Conservation (phyloP, 1,140 invertebrate genomes). For the Luehdorfia chinensis region DNA sequence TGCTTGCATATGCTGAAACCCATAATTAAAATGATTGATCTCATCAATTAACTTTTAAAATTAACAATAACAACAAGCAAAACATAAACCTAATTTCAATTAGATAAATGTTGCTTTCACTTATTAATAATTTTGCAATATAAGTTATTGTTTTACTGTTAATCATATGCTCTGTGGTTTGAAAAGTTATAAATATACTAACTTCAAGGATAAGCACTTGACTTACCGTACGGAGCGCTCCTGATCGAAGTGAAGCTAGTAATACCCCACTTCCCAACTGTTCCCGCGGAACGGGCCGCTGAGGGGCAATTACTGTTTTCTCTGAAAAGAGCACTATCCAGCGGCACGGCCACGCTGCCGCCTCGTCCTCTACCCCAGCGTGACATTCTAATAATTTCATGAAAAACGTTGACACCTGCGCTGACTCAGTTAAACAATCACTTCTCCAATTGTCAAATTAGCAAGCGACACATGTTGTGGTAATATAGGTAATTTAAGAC, state of each 20-base stretch:
- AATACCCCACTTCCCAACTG: conserved; percentile 95
- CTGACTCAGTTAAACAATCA: conserved; percentile 53
- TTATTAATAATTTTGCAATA: conserved; percentile 17
- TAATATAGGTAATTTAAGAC: conserved; percentile 24
- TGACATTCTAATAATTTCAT: conserved; percentile 78
- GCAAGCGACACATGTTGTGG: conserved; percentile 49
- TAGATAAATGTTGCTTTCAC: conserved; percentile 26
- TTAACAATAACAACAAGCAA: not conserved
- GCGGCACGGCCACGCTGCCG: conserved; percentile 79
- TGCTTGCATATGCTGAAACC: conserved; percentile 66
- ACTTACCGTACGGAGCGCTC: conserved; percentile 84
- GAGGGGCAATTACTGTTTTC: conserved; percentile 93
- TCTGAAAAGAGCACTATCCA: conserved; percentile 83
- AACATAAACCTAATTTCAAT: conserved; percentile 3
- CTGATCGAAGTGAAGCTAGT: conserved; percentile 94
- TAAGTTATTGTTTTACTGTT: not conserved
- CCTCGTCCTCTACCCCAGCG: conserved; percentile 80
- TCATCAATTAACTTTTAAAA: not conserved
- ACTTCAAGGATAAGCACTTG: conserved; percentile 14
- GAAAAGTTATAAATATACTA: conserved; percentile 3
- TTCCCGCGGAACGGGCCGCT: conserved; percentile 91
- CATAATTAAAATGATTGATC: conserved; percentile 7
- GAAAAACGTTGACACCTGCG: conserved; percentile 69
- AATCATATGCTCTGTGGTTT: not conserved
- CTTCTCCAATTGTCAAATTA: conserved; percentile 63